phyloP scores from a whole-genome alignment of 2,888 invertebrate species.

The Napeogenes sylphis region DNA sequence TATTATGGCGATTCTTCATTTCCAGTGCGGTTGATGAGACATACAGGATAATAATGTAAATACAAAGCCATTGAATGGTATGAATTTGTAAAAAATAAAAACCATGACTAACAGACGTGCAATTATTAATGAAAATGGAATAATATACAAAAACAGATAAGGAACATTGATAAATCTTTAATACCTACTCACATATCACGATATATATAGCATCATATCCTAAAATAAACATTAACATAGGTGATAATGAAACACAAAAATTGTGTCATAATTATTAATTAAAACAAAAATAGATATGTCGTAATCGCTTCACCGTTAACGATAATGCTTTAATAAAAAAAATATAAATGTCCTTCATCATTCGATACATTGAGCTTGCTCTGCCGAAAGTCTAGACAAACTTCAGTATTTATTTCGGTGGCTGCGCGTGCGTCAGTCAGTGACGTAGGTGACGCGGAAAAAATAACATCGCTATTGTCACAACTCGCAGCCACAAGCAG shows the following conservation, averaged over 20 bases:
- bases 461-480: slow-evolving; percentile 44
- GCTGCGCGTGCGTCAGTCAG: slow-evolving; percentile 55
- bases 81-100: slow-evolving; percentile 22
- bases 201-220: slow-evolving; percentile 7
- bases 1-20: neutral
- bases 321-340: slow-evolving; percentile 2
- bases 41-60: slow-evolving; percentile 14
- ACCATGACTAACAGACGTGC: slow-evolving; percentile 15
- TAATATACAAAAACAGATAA: neutral
- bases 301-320: too few species aligned
- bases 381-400: slow-evolving; percentile 41
- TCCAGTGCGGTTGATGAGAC: slow-evolving; percentile 27
- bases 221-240: neutral
- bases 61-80: slow-evolving; percentile 9
- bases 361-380: slow-evolving; percentile 19
- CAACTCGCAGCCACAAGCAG: neutral
- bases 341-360: slow-evolving; percentile 24
- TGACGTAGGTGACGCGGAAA: slow-evolving; percentile 52
- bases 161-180: neutral
- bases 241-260: too few species aligned
- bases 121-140: slow-evolving; percentile 4
- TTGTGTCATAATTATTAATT: neutral
- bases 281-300: neutral
- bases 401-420: slow-evolving; percentile 56
- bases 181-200: neutral